phyloP scores from a whole-genome alignment of 1,140 invertebrate species.

The Drosophila nebulosa region DNA sequence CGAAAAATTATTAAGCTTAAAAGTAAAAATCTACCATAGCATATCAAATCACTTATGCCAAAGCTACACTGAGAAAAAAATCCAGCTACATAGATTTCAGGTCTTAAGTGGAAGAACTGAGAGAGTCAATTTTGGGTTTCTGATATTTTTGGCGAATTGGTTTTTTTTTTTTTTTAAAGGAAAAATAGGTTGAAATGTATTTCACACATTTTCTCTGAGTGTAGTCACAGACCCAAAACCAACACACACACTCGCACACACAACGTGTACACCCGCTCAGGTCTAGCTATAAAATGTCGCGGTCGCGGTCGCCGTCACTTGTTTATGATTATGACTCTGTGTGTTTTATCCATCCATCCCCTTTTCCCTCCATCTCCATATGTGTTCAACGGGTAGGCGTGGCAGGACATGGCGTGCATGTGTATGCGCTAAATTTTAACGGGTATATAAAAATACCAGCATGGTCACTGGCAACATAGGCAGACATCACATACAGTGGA shows the following conservation, averaged over 20 bases:
- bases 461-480: constrained; percentile 22
- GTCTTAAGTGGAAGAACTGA: too few species aligned
- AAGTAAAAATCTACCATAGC: background rate
- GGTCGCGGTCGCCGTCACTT: constrained; percentile 56
- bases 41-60: background rate
- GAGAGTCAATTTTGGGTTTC: too few species aligned
- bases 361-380: constrained; percentile 9
- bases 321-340: constrained; percentile 65
- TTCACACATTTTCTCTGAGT: background rate
- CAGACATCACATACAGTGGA: constrained; percentile 11
- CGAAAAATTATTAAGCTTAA: background rate
- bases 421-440: constrained; percentile 38
- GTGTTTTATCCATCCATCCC: constrained; percentile 16
- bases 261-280: constrained; percentile 9
- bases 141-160: too few species aligned
- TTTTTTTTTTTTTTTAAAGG: too few species aligned
- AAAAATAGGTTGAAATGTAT: too few species aligned
- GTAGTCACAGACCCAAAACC: background rate
- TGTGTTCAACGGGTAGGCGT: constrained; percentile 23
- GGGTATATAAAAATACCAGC: constrained; percentile 51
- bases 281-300: constrained; percentile 63
- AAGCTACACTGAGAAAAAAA: background rate
- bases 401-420: constrained; percentile 29
- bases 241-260: background rate
- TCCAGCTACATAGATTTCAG: background rate